Evolutionary conservation across 2,113 vertebrate genomes (phyloP).

Genomic region (Pygoscelis antarcticus): DNA sequence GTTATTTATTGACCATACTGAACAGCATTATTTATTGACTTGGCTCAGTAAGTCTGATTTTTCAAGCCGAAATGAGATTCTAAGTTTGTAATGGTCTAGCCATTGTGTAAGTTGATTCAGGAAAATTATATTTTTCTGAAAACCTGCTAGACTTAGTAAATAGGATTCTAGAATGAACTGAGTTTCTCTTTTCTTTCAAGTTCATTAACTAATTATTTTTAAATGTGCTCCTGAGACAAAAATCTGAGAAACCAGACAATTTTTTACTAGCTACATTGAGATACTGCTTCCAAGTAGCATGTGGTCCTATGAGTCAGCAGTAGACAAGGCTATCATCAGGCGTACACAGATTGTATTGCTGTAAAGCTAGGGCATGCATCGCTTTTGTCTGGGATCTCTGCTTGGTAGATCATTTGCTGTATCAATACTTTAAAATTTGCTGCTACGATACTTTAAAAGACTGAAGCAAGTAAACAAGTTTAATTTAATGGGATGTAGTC

Average conservation of each 20-base stretch:
- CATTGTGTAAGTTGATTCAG: background rate
- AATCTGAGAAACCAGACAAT: background rate
- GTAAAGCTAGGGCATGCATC: background rate
- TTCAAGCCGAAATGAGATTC: background rate
- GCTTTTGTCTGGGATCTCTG: background rate
- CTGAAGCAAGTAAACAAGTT: background rate
- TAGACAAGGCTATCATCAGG: background rate
- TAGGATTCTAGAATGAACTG: background rate
- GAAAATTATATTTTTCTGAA: background rate
- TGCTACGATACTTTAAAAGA: background rate
- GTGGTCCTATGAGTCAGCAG: background rate
- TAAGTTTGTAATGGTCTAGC: background rate
- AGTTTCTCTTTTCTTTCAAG: background rate
- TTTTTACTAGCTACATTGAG: background rate
- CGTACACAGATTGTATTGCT: background rate
- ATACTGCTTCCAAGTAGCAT: background rate
- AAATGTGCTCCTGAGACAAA: background rate
- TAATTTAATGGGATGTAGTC: slow-evolving; percentile 20
- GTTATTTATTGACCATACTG: slow-evolving; percentile 36
- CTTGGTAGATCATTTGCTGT: background rate
- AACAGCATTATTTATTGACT: slow-evolving; percentile 38
- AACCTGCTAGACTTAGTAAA: background rate
- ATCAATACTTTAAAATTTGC: background rate
- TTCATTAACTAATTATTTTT: background rate
- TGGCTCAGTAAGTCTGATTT: background rate